Conservation (phyloP, 2,888 invertebrate species). For the Caenorhabditis angaria region DNA sequence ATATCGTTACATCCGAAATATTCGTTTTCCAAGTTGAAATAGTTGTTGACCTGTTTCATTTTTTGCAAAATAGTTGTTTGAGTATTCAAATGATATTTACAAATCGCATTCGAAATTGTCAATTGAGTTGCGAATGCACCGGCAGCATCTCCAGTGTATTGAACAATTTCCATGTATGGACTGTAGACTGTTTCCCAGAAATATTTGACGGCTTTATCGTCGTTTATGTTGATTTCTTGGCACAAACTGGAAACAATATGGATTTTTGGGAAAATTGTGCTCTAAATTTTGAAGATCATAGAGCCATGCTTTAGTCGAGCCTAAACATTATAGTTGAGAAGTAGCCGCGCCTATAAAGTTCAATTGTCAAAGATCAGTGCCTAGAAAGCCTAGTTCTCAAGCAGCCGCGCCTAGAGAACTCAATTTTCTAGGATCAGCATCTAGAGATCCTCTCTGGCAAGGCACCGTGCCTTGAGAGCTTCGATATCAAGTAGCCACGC, state of each 20-base stretch:
- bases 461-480: no score
- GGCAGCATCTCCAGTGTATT: conserved; percentile 80
- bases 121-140: conserved; percentile 41
- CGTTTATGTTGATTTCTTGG: conserved; percentile 36
- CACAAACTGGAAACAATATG: conserved; percentile 42
- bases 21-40: conserved; percentile 42
- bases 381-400: no score
- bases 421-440: no score
- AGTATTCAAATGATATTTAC: conserved; percentile 42
- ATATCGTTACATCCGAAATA: conserved; percentile 55
- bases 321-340: no score
- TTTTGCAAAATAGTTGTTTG: conserved; percentile 27
- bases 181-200: conserved; percentile 85
- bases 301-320: no score
- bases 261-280: not conserved
- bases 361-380: no score
- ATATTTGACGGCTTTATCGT: conserved; percentile 75
- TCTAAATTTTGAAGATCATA: no score
- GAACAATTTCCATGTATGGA: conserved; percentile 89
- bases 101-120: conserved; percentile 50
- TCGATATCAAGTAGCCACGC: no score
- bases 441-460: no score
- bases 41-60: conserved; percentile 50
- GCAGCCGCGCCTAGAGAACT: no score
- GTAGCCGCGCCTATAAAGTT: no score